Base-by-base conservation (phyloP, 2,888 invertebrate genomes). In the Dynastes maya region DNA sequence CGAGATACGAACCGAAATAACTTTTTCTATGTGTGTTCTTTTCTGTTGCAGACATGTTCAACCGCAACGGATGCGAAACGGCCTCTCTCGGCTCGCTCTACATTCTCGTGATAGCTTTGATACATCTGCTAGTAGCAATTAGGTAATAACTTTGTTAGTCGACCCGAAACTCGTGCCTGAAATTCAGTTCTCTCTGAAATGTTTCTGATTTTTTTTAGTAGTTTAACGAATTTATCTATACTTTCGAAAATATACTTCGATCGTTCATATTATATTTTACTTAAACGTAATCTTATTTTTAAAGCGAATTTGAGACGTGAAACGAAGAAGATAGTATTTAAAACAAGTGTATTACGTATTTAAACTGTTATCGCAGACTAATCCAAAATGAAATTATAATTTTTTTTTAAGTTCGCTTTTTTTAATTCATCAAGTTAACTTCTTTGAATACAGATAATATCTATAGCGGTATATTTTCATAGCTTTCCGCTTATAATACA, bases 141-240 rank as follows among this genome's bases (percentile, higher is more conserved):
- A 71, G 71, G 71, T 71, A 71, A 71, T 71, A 71, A 71, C 71
- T 71, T 71, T 71, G 71, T 71, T 71, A 71, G 71, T 58, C 71
- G 58, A 72, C 72, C 55, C 72, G 72, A 72, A 72, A 72, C 72
- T 72, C 72, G 72, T 72, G 72, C 72, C 72, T 72, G 72, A 72
- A 71, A 72, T 72, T 72, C 58, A 72, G 72, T 72, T 72, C 72
- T 72, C 72, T 72, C 58, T 72, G 22, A 72, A 58, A 61, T 37
- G 29, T 70, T 37, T 64, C 8, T 45, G 45, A 2, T 64, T 37
- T 64, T 55, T 70, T 70, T 65, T 65, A 13, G 53, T 70, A 70
- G 70, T 70, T 70, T 49, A 70, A 70, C 51, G 53, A 70, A 70
- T 51, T 6, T 70, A 51, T 53, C 8, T 16, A 70, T 51, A 53